These are phyloP conservation scores for Penelope pileata DNA, from an alignment of 2,113 vertebrate species.

Conservation along the genomic window DNA sequence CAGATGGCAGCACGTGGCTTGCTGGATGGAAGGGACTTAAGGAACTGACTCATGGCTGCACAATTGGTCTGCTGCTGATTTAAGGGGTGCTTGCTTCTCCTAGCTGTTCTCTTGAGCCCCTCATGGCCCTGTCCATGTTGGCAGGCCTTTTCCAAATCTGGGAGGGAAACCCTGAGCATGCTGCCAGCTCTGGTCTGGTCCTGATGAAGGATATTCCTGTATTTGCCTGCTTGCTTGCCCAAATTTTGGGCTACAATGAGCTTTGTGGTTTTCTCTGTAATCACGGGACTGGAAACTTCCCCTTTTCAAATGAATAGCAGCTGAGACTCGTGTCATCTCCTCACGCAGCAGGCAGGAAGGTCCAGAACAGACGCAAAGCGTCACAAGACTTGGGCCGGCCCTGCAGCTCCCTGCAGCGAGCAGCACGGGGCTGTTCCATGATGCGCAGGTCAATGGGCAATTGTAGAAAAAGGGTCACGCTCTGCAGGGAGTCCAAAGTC, in stretches of 20 bases:
- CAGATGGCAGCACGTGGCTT: neutral
- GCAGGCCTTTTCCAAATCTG: neutral
- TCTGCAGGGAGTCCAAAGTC: neutral
- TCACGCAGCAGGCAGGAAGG: neutral
- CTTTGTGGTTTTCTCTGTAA: neutral
- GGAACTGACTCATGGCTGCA: neutral
- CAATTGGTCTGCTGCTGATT: neutral
- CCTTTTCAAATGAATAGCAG: neutral
- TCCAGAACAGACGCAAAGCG: neutral
- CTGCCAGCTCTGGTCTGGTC: neutral
- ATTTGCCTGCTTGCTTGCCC: neutral
- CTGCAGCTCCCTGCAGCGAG: fast-evolving
- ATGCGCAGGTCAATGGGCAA: neutral
- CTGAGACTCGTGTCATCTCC: neutral
- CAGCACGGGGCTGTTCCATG: fast-evolving
- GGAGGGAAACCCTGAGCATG: neutral
- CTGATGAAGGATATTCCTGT: neutral
- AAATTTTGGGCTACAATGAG: neutral
- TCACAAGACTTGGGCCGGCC: neutral
- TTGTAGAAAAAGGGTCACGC: neutral
- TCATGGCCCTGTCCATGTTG: neutral
- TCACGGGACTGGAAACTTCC: neutral
- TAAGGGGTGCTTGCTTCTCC: neutral
- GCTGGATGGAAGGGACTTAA: neutral
- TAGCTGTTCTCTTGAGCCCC: neutral